These are phyloP conservation scores for Electrophaes corylata DNA, from an alignment of 2,888 invertebrate genomes.

Conservation along the genomic window DNA sequence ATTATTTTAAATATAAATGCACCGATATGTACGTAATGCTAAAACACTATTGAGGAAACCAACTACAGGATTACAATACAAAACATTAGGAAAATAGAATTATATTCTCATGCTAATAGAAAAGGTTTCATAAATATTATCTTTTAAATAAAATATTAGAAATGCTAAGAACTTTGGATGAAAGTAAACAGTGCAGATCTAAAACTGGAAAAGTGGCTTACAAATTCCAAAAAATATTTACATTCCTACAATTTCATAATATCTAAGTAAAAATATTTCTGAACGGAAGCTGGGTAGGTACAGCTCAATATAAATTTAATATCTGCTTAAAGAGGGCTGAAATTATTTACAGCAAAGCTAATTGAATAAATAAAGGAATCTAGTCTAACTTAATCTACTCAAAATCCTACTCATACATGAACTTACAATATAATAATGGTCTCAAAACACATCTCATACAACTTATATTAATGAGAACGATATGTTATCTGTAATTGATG, in stretches of 20 bases:
- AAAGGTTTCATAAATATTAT: conserved; percentile 70
- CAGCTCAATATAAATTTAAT: too few relatives aligned
- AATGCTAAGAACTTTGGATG: conserved; percentile 24
- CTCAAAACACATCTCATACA: conserved; percentile 67
- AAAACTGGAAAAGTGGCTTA: conserved; percentile 65
- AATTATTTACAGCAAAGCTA: conserved; percentile 47
- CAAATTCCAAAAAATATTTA: conserved; percentile 65
- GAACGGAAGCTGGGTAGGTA: conserved; percentile 52
- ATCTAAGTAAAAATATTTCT: conserved; percentile 32
- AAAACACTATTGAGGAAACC: conserved; percentile 73
- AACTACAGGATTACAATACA: conserved; percentile 65
- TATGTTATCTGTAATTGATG: conserved; percentile 76
- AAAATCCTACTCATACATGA: conserved; percentile 49
- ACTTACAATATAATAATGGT: conserved; percentile 61
- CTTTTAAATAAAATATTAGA: conserved; percentile 43
- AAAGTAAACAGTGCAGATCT: conserved; percentile 36
- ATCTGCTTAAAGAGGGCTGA: conserved; percentile 48
- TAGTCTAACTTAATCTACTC: conserved; percentile 46
- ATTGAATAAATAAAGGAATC: conserved; percentile 49
- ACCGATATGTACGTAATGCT: conserved; percentile 78
- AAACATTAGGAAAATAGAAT: conserved; percentile 81
- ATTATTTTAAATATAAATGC: conserved; percentile 75
- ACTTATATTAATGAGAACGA: conserved; percentile 65
- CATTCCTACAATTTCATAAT: conserved; percentile 48
- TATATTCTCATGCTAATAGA: conserved; percentile 68